Conservation (phyloP, 2,113 vertebrate genomes). For the Sinocyclocheilus anophthalmus region DNA sequence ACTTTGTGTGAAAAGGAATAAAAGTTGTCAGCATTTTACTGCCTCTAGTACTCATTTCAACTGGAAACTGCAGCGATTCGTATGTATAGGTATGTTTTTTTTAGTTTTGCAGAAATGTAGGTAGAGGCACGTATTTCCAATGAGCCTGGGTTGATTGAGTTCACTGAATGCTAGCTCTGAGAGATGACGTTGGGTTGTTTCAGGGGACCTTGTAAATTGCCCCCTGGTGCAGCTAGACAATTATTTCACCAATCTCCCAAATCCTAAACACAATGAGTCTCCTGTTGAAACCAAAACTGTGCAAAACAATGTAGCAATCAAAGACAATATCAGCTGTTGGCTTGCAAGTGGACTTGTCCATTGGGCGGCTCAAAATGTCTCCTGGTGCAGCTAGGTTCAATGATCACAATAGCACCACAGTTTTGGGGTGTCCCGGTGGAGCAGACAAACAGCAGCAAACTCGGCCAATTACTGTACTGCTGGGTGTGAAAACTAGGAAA, state of each 20-base stretch:
- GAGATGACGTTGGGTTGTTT: not conserved
- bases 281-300: not conserved
- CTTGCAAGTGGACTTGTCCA: not conserved
- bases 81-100: too few relatives aligned
- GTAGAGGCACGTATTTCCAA: too few relatives aligned
- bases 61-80: too few relatives aligned
- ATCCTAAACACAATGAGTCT: not conserved
- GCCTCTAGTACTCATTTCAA: too few relatives aligned
- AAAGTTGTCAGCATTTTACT: too few relatives aligned
- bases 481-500: conserved; percentile 48
- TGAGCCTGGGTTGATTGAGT: too few relatives aligned
- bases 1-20: too few relatives aligned
- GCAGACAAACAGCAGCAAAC: conserved; percentile 38
- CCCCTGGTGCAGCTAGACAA: conserved; percentile 2
- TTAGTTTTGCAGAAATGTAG: too few relatives aligned
- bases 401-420: conserved; percentile 27
- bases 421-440: conserved; percentile 34
- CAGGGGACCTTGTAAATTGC: not conserved
- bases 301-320: not conserved
- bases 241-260: conserved; percentile 18
- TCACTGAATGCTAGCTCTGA: too few relatives aligned
- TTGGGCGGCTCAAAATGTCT: not conserved
- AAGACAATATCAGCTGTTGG: not conserved
- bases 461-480: conserved; percentile 62
- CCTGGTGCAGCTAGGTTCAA: conserved; percentile 27